Conservation (phyloP, 2,797 vertebrate species). For the Xiphorhynchus erythropygius region DNA sequence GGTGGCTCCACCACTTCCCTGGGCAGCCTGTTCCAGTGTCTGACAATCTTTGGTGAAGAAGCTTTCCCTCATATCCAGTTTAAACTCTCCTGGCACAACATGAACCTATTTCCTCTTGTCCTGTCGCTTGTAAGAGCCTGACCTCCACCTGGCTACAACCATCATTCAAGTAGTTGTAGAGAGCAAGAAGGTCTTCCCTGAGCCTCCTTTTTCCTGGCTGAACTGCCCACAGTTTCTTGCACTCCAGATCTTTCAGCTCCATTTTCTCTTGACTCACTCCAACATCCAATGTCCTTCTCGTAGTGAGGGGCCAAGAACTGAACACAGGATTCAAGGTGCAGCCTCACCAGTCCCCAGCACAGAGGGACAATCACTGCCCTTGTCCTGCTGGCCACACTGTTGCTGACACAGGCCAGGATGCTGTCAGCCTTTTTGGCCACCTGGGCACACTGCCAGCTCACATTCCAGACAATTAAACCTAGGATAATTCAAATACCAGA, state of each 20-base stretch:
- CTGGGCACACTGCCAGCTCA: not conserved
- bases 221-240: accelerated
- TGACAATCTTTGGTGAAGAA: not conserved
- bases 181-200: not conserved
- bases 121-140: not conserved
- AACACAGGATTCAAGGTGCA: not conserved
- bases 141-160: not conserved
- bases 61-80: not conserved
- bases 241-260: not conserved
- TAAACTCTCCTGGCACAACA: not conserved
- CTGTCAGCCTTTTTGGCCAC: not conserved
- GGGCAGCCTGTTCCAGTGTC: not conserved
- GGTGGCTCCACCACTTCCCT: not conserved
- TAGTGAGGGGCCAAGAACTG: accelerated
- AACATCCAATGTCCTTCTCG: not conserved
- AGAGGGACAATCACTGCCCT: not conserved
- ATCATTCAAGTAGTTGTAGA: not conserved
- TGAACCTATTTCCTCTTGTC: not conserved
- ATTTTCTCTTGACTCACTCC: not conserved
- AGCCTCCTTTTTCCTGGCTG: not conserved
- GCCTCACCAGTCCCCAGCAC: not conserved
- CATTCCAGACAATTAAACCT: not conserved
- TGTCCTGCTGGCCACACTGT: not conserved
- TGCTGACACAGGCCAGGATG: not conserved
- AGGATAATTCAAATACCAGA: not conserved